A percentile compares a stretch with the other conserved stretches of the same genome.
Conservation (phyloP, 2,113 vertebrate species). For the Gallinago undulata region DNA sequence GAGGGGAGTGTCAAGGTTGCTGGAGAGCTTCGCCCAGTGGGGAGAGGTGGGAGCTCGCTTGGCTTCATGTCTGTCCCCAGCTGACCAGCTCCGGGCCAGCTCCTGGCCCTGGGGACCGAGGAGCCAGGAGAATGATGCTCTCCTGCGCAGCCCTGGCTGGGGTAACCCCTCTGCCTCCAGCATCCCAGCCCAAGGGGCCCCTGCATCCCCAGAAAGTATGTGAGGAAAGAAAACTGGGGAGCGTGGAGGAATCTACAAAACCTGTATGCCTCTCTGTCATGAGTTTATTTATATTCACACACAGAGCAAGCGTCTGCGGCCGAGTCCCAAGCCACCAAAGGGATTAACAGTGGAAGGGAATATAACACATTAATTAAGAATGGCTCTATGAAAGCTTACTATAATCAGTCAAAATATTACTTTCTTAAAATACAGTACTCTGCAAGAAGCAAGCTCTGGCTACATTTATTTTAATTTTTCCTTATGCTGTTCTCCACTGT, state of each 20-base stretch:
- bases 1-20: no score
- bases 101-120: background rate
- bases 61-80: background rate
- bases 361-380: background rate
- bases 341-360: background rate
- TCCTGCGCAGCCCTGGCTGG: rapidly evolving
- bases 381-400: background rate
- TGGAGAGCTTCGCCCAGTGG: background rate
- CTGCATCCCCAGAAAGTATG: background rate
- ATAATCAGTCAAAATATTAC: background rate
- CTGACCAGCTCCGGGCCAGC: background rate
- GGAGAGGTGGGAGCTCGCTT: background rate
- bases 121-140: background rate
- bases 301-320: background rate
- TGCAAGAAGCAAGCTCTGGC: background rate
- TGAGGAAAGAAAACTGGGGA: background rate
- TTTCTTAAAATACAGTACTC: background rate
- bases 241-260: background rate
- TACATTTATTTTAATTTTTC: background rate
- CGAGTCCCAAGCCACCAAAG: background rate
- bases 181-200: background rate
- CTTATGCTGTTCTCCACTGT: background rate
- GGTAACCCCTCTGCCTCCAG: background rate
- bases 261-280: background rate
- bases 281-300: background rate